Base-by-base conservation (phyloP, 2,888 invertebrate genomes). In the Orchesella flavescens region DNA sequence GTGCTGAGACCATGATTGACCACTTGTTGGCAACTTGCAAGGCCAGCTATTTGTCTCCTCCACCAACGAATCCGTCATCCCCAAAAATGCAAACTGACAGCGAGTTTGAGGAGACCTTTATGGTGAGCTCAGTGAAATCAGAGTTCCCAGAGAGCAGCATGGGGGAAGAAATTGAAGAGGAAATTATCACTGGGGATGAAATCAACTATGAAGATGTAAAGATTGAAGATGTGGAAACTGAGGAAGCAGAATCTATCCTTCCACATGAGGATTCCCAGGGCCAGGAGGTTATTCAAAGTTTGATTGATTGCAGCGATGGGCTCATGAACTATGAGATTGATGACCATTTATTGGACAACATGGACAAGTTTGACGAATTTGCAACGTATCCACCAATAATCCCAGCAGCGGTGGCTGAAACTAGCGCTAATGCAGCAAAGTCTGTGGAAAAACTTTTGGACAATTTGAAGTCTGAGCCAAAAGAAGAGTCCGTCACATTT, bases 11-110 rank as follows among this genome's bases (percentile, higher is more conserved):
- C 55, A 85, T 87, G 80, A 63, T 87, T 59, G 83, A 87, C 77
- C 85, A 85, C 19, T 84, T 87, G 71, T 57, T 87, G 57, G 78
- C 85, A 12, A 85, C 71, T 46, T 76, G 77, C 34, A 82, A 77
- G 43, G 86, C 84, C 13, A 84, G 86, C 65, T 84, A 84, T 19
- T 79, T 84, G 83, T 87, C 87, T 53, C 88, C 88, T 53, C 88
- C 88, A 43, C 88, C 88, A 19, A 88, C 88, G 53, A 88, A 88
- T 72, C 88, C 88, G n/a, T 86, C 88, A 2, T 87, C 87, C 13
- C 88, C 77, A 73, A 84, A 83, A 55, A 84, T 84, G 83, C 83
- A 69, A 44, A 49, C 65, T 15, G 85, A 85, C 43, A 72, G 53
- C 53, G 86, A 85, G 44, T 65, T 75, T 15, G 87, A 86, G 12